Evolutionary conservation across 2,113 vertebrate genomes (phyloP).

Genomic region (Neodon shergylaensis): DNA sequence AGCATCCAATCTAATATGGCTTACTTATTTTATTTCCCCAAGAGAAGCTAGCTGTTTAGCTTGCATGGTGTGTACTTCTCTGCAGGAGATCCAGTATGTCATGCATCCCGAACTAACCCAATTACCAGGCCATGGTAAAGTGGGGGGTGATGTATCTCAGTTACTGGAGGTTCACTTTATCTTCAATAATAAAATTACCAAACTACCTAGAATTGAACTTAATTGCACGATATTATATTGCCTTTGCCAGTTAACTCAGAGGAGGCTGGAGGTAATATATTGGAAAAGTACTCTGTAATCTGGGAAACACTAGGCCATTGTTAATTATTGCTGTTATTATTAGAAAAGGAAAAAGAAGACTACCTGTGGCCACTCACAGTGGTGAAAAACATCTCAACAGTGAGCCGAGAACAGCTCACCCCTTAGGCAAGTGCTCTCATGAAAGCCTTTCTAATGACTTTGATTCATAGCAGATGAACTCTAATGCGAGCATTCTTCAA

Average conservation of each 20-base stretch:
- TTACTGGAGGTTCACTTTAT: constrained; percentile 64
- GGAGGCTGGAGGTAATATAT: constrained; percentile 61
- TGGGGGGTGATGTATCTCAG: constrained; percentile 30
- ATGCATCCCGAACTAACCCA: constrained; percentile 47
- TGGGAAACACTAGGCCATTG: constrained; percentile 42
- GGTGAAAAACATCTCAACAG: constrained; percentile 62
- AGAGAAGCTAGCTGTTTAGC: background rate
- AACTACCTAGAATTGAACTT: constrained; percentile 60
- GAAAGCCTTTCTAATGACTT: constrained; percentile 65
- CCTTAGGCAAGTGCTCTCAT: constrained; percentile 74
- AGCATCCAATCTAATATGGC: background rate
- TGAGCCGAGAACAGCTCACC: constrained; percentile 67
- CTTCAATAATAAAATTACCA: constrained; percentile 72
- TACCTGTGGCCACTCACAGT: constrained; percentile 56
- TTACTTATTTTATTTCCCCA: background rate
- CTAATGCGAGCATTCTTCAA: constrained; percentile 54
- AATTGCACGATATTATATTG: constrained; percentile 71
- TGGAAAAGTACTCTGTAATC: constrained; percentile 69
- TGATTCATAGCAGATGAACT: constrained; percentile 73
- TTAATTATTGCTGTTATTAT: constrained; percentile 71
- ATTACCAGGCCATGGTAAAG: constrained; percentile 38
- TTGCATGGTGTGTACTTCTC: background rate
- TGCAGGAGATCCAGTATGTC: background rate
- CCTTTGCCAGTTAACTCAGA: constrained; percentile 66
- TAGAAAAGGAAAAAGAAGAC: constrained; percentile 47